phyloP scores from a whole-genome alignment of 2,797 vertebrate genomes.

The Ctenopoma multispine region DNA sequence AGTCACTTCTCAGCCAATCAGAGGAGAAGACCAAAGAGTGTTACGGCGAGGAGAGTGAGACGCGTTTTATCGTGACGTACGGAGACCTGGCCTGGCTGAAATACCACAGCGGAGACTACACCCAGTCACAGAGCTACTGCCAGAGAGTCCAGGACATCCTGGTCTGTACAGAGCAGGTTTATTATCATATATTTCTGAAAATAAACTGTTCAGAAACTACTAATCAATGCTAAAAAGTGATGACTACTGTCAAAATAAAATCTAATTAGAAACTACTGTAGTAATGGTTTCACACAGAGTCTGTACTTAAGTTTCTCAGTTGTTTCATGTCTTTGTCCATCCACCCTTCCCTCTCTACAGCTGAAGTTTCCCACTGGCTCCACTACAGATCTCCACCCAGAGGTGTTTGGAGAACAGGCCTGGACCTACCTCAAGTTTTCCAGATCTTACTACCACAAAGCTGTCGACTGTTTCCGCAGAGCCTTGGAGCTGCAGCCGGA shows the following conservation, averaged over 20 bases:
- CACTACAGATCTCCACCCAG: conserved; percentile 12
- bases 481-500: conserved; percentile 18
- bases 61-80: conserved; percentile 3
- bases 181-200: no score
- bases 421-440: conserved; percentile 44
- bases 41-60: not conserved
- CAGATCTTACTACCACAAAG: conserved; percentile 11
- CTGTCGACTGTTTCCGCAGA: not conserved
- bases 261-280: no score
- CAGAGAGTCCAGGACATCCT: conserved; percentile 16
- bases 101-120: conserved; percentile 12
- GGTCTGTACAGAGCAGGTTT: not conserved
- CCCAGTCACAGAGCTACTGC: conserved; percentile 11
- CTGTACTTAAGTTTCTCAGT: no score
- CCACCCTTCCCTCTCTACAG: not conserved
- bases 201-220: no score
- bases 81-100: conserved; percentile 51
- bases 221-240: no score
- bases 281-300: no score
- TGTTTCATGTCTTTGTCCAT: not conserved
- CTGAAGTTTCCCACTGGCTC: not conserved
- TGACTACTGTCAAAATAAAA: no score
- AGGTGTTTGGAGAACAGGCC: conserved; percentile 42
- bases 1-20: conserved; percentile 5
- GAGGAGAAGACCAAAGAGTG: conserved; percentile 2